These are phyloP conservation scores for Vulpes vulpes DNA, from an alignment of 2,113 vertebrate species.

Conservation along the genomic window DNA sequence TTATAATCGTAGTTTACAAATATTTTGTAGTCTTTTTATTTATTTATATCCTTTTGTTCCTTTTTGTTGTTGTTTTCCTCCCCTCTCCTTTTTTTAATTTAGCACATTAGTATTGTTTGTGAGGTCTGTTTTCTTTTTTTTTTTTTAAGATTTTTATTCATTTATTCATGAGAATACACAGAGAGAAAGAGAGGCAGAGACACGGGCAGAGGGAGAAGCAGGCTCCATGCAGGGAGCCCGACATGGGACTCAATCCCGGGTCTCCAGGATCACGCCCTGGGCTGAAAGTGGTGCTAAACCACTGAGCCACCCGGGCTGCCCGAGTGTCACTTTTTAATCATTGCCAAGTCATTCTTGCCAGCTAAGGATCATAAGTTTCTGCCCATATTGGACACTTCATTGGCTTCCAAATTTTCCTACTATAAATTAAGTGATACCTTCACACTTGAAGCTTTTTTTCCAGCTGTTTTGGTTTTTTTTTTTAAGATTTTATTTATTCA, in stretches of 20 bases:
- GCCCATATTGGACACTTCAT: not conserved
- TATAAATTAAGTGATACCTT: not conserved
- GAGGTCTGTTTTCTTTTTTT: too few relatives aligned
- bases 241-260: too few relatives aligned
- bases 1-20: not conserved
- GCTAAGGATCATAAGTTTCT: not conserved
- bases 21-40: not conserved
- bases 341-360: not conserved
- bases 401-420: not conserved
- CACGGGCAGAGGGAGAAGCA: too few relatives aligned
- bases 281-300: too few relatives aligned
- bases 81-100: not conserved
- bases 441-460: not conserved
- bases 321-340: not conserved
- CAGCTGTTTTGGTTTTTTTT: not conserved
- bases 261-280: too few relatives aligned
- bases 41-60: not conserved
- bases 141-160: too few relatives aligned
- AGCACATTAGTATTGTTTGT: not conserved
- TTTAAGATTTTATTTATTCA: not conserved
- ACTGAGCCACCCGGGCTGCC: too few relatives aligned
- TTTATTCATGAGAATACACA: too few relatives aligned
- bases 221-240: too few relatives aligned
- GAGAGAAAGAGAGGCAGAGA: too few relatives aligned
- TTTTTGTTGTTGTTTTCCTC: not conserved